Base-by-base conservation (phyloP, 2,888 invertebrate genomes). In the Oscheius sp. region DNA sequence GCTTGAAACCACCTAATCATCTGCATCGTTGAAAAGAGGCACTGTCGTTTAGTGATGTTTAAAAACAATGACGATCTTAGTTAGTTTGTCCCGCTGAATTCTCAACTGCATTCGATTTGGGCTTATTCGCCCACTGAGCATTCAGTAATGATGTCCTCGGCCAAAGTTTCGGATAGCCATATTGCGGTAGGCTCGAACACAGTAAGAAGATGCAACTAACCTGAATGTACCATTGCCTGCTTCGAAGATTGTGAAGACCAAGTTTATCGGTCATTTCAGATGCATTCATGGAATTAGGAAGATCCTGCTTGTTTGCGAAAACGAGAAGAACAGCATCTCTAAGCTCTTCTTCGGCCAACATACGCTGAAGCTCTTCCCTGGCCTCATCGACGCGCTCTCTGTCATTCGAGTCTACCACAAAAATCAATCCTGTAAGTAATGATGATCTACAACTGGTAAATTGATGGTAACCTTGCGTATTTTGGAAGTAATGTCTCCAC, bases 401-500 rank as follows among this genome's bases (percentile, higher is more conserved):
- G 89, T 98, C 97, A 90, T 96, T 97, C 52, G 96, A 96, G 90
- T 98, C 98, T 12, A 98, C 95, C 72, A 21, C n/a, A 12, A 61
- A 43, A 23, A 55, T 25, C 5, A 23, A 13, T 25, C 27, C 27
- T 25, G 16, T 18, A 45, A 41, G 23, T 1, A 3, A 21, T 12
- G 13, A 55, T 23, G 21, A n/a, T n/a, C n/a, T n/a, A n/a, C n/a
- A n/a, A n/a, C n/a, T 21, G 23, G 27, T 46, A 21, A 61, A 49
- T 6, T 35, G 35, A 35, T 6, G 9, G 9, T 35, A 35, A 9
- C 85, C 86, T 74, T 87, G 86, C 0, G 86, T 86, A 76, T 87
- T 87, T 71, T 97, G 96, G 89, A 96, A 98, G 89, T 99, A 98
- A 89, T 99, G 97, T 89, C 97, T 93, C 98, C 98, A 99, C 56